A percentile compares a stretch with the other conserved stretches of the same genome.
These are phyloP conservation scores for Coreoperca whiteheadi DNA, from an alignment of 2,113 vertebrate species.

Conservation along the genomic window DNA sequence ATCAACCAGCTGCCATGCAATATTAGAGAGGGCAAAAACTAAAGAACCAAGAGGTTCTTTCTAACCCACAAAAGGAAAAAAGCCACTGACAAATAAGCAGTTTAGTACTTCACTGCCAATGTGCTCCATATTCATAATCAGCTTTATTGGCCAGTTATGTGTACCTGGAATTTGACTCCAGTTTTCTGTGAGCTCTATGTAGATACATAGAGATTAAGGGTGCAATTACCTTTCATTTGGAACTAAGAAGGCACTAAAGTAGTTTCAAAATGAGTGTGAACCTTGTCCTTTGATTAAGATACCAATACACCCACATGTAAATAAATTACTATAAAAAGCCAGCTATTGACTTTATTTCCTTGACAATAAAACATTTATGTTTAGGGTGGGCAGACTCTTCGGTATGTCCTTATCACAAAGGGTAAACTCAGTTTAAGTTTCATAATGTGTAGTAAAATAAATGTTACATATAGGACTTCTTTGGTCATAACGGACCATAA, in stretches of 20 bases:
- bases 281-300: slow-evolving; percentile 19
- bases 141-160: too few relatives aligned
- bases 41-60: slow-evolving; percentile 53
- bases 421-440: slow-evolving; percentile 23
- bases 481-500: neutral
- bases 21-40: slow-evolving; percentile 57
- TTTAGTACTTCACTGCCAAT: neutral
- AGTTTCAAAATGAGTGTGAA: slow-evolving; percentile 40
- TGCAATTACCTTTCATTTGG: slow-evolving; percentile 23
- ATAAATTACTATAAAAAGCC: neutral
- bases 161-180: too few relatives aligned
- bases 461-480: neutral
- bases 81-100: slow-evolving; percentile 42
- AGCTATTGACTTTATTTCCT: neutral
- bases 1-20: slow-evolving; percentile 50
- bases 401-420: neutral
- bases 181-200: too few relatives aligned
- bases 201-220: too few relatives aligned
- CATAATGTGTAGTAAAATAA: slow-evolving; percentile 16
- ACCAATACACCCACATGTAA: neutral
- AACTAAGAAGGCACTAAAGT: slow-evolving; percentile 3
- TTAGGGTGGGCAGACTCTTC: neutral
- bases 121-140: slow-evolving; percentile 16
- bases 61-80: slow-evolving; percentile 45
- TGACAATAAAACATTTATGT: neutral